Evolutionary conservation across 1,140 invertebrate species (phyloP).

Genomic region (Danaus plexippus): DNA sequence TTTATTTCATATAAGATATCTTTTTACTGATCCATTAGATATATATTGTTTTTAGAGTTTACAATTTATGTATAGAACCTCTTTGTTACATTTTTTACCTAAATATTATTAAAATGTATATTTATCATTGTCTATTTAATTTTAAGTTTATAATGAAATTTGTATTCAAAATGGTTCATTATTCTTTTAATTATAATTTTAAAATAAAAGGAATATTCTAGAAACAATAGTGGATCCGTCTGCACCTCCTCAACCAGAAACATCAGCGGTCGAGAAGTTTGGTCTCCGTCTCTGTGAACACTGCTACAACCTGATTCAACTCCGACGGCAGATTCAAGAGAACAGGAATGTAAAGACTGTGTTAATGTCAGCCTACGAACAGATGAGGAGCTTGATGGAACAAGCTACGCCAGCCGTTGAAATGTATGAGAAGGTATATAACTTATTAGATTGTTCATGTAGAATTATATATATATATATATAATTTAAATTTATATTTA

Average conservation of each 20-base stretch:
- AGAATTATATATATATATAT: slow-evolving; percentile 1
- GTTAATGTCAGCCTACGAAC: slow-evolving; percentile 87
- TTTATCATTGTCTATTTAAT: no score
- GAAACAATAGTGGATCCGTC: slow-evolving; percentile 73
- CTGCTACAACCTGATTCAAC: slow-evolving; percentile 87
- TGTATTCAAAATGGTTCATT: no score
- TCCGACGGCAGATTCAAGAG: slow-evolving; percentile 84
- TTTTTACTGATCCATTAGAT: background rate
- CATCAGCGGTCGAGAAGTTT: slow-evolving; percentile 69
- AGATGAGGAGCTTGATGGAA: slow-evolving; percentile 81
- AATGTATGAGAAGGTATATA: slow-evolving; percentile 86
- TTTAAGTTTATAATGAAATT: no score
- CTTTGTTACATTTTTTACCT: no score
- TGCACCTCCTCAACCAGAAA: slow-evolving; percentile 35
- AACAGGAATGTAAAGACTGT: slow-evolving; percentile 84
- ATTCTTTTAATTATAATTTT: no score
- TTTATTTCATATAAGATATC: slow-evolving; percentile 10
- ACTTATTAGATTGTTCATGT: background rate
- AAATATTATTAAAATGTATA: no score
- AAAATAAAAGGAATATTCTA: slow-evolving; percentile 26
- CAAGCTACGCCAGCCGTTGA: slow-evolving; percentile 83
- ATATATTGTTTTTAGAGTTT: no score
- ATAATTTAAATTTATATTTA: slow-evolving; percentile 3
- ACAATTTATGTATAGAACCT: no score
- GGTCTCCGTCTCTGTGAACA: slow-evolving; percentile 85